Base-by-base conservation (phyloP, 2,113 vertebrate species). In the Myrmecophaga tridactyla region DNA sequence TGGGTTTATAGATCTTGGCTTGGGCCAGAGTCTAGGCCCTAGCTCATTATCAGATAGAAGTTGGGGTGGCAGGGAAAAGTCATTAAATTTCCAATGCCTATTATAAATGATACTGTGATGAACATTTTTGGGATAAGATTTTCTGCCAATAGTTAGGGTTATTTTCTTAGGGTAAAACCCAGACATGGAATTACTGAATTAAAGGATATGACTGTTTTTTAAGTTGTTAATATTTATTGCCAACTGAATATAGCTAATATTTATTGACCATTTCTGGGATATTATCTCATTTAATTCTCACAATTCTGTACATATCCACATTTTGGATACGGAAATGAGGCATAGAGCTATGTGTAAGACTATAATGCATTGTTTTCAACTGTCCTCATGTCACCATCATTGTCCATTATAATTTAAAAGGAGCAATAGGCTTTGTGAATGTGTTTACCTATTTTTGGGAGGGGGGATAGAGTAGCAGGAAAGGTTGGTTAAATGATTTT, bases 111-210 rank as follows among this genome's bases (percentile, higher is more conserved):
- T 41, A 84, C 36, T 70, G 63, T 62, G 69, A 63, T 51, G 86
- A 89, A 41, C 43, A 73, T 23, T 73, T 60, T 75, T 48, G 18
- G 25, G 20, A 77, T 86, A 94, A 89, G 69, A 91, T n/a, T 84
- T 73, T 41, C 20, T 46, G 21, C 36, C 46, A 48, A 82, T 83
- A 83, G 43, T 89, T 95, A 81, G 60, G 5, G 84, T 93, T 92
- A 85, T 96, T 96, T 95, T 93, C 60, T 88, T 94, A 92, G 86
- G 88, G 36, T 53, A 88, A 91, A 90, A 85, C 87, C 60, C 41
- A 93, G 90, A 90, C 91, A 80, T 93, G 83, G 21, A 97, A 93
- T 86, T 63, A 81, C 20, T 90, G 46, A 94, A 65, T 81, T 92
- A 93, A 86, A 91, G 58, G 82, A 27, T 65, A 87, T 90, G 43